Conservation (phyloP, 2,797 vertebrate genomes). For the Cephalopachus bancanus region DNA sequence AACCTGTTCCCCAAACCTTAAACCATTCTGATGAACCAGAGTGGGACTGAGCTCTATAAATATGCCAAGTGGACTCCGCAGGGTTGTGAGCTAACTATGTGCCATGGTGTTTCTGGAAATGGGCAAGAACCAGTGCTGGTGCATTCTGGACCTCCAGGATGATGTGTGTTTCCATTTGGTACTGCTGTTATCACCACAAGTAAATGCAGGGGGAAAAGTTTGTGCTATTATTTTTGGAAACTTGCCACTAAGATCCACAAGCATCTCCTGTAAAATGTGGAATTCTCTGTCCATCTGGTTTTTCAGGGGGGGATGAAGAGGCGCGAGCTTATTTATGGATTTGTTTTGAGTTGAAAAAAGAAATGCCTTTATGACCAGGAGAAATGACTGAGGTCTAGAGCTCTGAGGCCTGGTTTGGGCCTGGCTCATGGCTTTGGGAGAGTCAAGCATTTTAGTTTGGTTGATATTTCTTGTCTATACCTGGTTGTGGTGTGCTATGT, state of each 20-base stretch:
- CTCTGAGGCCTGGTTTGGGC: constrained; percentile 14
- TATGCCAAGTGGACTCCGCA: constrained; percentile 63
- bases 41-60: constrained; percentile 69
- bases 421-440: neutral
- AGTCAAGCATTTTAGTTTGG: neutral
- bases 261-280: constrained; percentile 43
- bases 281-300: constrained; percentile 59
- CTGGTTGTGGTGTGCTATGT: neutral
- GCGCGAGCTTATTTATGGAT: neutral
- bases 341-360: constrained; percentile 65
- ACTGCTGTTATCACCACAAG: constrained; percentile 65
- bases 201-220: constrained; percentile 63
- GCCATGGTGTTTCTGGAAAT: constrained; percentile 74
- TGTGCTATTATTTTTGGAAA: constrained; percentile 80
- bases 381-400: neutral
- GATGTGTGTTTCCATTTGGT: constrained; percentile 72
- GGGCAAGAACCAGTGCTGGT: constrained; percentile 60
- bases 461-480: neutral
- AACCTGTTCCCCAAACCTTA: constrained; percentile 78
- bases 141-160: constrained; percentile 43
- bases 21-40: constrained; percentile 37
- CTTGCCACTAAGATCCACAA: constrained; percentile 68
- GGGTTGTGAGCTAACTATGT: constrained; percentile 70
- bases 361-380: constrained; percentile 43
- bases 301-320: neutral